Evolutionary conservation across 1,140 invertebrate species (phyloP).

Genomic region (Ruditapes philippinarum): DNA sequence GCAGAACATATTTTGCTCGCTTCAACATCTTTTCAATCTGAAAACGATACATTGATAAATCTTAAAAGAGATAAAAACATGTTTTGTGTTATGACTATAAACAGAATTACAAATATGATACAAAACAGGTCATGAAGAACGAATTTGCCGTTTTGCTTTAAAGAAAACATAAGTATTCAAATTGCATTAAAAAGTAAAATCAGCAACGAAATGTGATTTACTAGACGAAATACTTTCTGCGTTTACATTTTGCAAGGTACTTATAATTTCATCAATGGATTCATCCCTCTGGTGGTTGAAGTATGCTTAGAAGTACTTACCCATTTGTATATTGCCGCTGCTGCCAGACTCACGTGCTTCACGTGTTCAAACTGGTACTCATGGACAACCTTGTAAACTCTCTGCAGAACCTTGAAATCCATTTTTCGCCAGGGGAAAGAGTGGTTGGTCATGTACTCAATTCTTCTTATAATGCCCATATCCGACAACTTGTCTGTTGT

Average conservation of each 20-base stretch:
- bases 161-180: background rate
- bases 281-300: background rate
- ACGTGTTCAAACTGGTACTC: conserved; percentile 40
- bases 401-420: conserved; percentile 9
- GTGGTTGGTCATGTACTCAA: conserved; percentile 20
- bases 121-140: no score
- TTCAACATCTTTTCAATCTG: background rate
- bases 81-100: no score
- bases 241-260: background rate
- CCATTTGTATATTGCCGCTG: conserved; percentile 50
- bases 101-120: no score
- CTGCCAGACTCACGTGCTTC: conserved; percentile 35
- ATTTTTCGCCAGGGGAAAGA: conserved; percentile 44
- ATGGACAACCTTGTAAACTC: background rate
- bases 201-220: background rate
- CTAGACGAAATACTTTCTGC: background rate
- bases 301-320: conserved; percentile 9
- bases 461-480: conserved; percentile 31
- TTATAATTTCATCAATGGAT: background rate
- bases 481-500: background rate
- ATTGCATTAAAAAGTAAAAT: background rate
- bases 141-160: no score
- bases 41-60: no score
- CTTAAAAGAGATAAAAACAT: no score
- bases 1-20: background rate